These are phyloP conservation scores for Phymanthus crucifer DNA, from an alignment of 92 coral and sea anemone genomes.

Conservation along the genomic window DNA sequence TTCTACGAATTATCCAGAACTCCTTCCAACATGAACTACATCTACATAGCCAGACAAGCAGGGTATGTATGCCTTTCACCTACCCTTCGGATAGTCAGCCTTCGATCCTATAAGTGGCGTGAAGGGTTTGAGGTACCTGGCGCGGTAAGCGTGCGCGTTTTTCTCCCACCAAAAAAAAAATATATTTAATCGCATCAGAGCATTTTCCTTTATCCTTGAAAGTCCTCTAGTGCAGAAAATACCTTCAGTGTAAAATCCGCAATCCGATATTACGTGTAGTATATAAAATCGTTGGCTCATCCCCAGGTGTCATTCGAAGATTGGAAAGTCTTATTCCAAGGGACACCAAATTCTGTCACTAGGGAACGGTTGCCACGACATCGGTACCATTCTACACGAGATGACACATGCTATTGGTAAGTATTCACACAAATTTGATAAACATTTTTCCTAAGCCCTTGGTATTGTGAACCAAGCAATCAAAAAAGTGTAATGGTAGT, in stretches of 20 bases:
- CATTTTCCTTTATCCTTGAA: too few species aligned
- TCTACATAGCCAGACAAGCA: conserved; percentile 38
- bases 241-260: too few species aligned
- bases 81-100: neutral
- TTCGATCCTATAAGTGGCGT: neutral
- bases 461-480: neutral
- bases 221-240: too few species aligned
- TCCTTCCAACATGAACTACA: conserved; percentile 25
- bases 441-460: neutral
- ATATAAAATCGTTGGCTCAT: too few species aligned
- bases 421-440: neutral
- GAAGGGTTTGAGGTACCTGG: neutral
- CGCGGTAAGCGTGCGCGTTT: too few species aligned
- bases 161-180: too few species aligned
- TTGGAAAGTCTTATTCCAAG: conserved; percentile 22
- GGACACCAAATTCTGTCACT: conserved; percentile 20
- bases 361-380: conserved; percentile 47
- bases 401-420: conserved; percentile 46
- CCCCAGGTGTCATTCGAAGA: conserved; percentile 23
- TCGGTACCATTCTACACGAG: conserved; percentile 50
- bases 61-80: conserved; percentile 32
- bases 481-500: neutral
- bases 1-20: conserved; percentile 34
- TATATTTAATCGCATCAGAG: too few species aligned
- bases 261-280: too few species aligned